phyloP scores from a whole-genome alignment of 2,113 vertebrate genomes.

The Entomyzon cyanotis region DNA sequence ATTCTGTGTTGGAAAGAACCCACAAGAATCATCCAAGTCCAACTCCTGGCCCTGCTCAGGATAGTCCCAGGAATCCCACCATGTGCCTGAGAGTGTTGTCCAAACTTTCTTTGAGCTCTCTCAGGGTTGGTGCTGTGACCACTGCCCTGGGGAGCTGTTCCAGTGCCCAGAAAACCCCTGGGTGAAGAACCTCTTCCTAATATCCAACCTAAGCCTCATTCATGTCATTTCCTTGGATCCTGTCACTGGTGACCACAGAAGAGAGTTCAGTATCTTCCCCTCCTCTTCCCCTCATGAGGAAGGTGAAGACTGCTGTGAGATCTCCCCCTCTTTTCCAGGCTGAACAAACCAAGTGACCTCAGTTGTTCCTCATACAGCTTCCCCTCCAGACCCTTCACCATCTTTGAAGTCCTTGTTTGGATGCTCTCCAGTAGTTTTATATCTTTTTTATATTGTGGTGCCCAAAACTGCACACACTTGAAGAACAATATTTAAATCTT shows the following conservation, averaged over 20 bases:
- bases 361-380: not conserved
- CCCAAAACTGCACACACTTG: not conserved
- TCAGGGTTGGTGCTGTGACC: not conserved
- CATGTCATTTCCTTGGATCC: accelerated
- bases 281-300: not conserved
- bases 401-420: not conserved
- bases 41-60: not conserved
- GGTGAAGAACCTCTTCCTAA: not conserved
- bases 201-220: too few species aligned
- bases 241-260: not conserved
- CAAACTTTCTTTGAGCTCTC: not conserved
- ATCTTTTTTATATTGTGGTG: not conserved
- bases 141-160: not conserved
- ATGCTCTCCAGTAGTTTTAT: not conserved
- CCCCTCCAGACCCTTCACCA: not conserved
- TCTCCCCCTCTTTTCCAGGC: not conserved
- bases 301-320: not conserved
- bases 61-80: too few species aligned
- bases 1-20: not conserved
- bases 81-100: not conserved
- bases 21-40: not conserved
- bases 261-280: not conserved
- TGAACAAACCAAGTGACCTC: not conserved
- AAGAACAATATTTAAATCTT: not conserved
- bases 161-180: not conserved